Percentiles rank a stretch among this genome's conserved stretches.
phyloP scores from a whole-genome alignment of 2,888 invertebrate species.

The Mimas tiliae region DNA sequence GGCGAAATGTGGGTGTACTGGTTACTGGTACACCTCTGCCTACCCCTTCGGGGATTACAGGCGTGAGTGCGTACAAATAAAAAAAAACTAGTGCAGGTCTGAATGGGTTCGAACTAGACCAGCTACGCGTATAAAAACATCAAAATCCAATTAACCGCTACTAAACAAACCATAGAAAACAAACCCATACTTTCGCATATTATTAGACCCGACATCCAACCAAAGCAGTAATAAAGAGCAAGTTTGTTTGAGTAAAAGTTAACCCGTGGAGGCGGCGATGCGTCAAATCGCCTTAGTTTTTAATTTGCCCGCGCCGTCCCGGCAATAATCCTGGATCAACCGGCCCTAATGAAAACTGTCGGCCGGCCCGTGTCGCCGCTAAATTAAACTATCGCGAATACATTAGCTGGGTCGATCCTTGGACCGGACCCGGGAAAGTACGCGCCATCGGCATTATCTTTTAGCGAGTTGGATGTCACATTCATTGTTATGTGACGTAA shows the following conservation, averaged over 20 bases:
- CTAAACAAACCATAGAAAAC: neutral
- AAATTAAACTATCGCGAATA: slow-evolving; percentile 26
- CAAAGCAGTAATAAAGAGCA: neutral
- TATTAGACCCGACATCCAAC: neutral
- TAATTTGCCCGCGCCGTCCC: slow-evolving; percentile 20
- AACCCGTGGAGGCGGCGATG: slow-evolving; percentile 8
- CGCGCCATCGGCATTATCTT: neutral
- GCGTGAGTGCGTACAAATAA: too few species aligned
- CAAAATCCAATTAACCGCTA: neutral
- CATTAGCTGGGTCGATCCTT: slow-evolving; percentile 3
- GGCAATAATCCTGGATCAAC: slow-evolving; percentile 24
- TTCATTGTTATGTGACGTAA: neutral
- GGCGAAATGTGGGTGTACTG: too few species aligned
- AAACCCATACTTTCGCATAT: too few species aligned
- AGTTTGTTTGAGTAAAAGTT: neutral
- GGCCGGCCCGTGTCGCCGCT: slow-evolving; percentile 16
- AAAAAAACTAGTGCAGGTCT: too few species aligned
- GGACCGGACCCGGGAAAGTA: neutral
- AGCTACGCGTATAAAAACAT: neutral
- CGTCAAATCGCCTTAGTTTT: slow-evolving; percentile 22
- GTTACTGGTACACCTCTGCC: too few species aligned
- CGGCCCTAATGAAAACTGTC: slow-evolving; percentile 27
- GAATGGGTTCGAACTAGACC: too few species aligned
- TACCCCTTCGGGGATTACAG: too few species aligned
- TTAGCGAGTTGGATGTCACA: neutral